A percentile compares a stretch with the other conserved stretches of the same genome.
phyloP scores from a whole-genome alignment of 1,140 invertebrate species.

The Drosophila repletoides region DNA sequence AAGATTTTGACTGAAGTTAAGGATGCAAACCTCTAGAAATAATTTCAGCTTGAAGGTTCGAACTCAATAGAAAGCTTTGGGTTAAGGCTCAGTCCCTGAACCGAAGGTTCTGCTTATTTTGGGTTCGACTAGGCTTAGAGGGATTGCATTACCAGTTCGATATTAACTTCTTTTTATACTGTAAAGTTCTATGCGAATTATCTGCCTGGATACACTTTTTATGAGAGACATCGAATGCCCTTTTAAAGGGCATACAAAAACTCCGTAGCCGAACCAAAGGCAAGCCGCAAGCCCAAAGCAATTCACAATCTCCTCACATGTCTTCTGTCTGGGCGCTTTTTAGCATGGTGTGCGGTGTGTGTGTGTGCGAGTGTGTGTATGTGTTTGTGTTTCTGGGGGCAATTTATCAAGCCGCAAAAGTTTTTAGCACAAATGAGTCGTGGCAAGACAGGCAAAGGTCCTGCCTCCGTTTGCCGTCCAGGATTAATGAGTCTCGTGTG shows the following conservation, averaged over 20 bases:
- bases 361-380: conserved; percentile 14
- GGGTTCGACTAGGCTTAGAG: no score
- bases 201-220: no score
- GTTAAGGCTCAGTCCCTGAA: no score
- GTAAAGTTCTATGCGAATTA: no score
- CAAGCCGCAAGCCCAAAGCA: conserved; percentile 15
- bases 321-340: conserved; percentile 8
- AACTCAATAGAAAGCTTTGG: no score
- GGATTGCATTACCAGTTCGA: no score
- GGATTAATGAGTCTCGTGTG: conserved; percentile 76
- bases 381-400: conserved; percentile 45
- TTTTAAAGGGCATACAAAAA: neutral
- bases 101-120: no score
- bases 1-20: no score
- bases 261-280: neutral
- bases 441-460: conserved; percentile 45
- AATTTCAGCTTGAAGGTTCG: no score
- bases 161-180: no score
- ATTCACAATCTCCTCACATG: conserved; percentile 25
- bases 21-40: no score
- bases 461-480: conserved; percentile 50
- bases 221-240: no score
- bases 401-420: conserved; percentile 72
- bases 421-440: conserved; percentile 76
- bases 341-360: conserved; percentile 8